Conservation (phyloP, 2,797 vertebrate genomes). For the Pangasius krempfi region DNA sequence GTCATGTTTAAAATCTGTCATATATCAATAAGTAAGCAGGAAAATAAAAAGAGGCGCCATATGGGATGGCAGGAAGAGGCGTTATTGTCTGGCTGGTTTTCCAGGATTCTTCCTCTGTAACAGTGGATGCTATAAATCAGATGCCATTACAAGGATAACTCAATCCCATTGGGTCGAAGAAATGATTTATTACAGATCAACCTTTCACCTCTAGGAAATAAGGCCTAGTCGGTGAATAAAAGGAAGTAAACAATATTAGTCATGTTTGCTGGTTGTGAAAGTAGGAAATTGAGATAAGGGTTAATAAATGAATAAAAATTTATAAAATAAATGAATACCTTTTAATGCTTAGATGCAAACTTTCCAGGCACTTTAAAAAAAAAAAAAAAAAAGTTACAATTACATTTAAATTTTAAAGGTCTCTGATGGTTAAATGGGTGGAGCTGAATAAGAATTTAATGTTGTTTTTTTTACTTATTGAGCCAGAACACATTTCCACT, state of each 20-base stretch:
- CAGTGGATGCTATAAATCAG: constrained; percentile 52
- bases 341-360: too few species aligned
- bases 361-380: too few species aligned
- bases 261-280: not conserved
- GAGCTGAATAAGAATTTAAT: too few species aligned
- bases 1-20: constrained; percentile 83
- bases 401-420: too few species aligned
- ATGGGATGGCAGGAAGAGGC: not conserved
- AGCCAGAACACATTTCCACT: too few species aligned
- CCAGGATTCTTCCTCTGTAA: constrained; percentile 31
- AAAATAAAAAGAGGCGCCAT: not conserved
- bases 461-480: too few species aligned
- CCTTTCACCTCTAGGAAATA: constrained; percentile 35
- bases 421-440: too few species aligned
- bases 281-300: too few species aligned
- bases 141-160: constrained; percentile 15
- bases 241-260: not conserved
- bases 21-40: constrained; percentile 77
- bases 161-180: not conserved
- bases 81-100: not conserved
- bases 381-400: too few species aligned
- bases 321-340: too few species aligned
- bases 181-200: not conserved
- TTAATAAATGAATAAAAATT: too few species aligned
- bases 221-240: not conserved